Evolutionary conservation across 2,888 invertebrate species (phyloP).

Genomic region (Urechis unicinctus): DNA sequence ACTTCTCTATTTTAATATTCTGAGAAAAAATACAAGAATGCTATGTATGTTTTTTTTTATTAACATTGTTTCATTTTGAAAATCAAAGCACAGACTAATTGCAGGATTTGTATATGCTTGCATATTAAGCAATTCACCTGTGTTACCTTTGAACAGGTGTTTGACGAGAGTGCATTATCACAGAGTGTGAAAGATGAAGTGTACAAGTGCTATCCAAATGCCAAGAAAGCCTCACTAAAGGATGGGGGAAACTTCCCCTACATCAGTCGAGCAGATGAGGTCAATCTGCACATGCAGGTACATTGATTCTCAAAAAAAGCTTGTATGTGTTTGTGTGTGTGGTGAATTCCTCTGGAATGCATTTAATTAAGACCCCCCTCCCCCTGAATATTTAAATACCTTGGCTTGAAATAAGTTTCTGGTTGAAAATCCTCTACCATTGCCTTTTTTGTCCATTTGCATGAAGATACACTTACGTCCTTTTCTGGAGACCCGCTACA

Average conservation of each 20-base stretch:
- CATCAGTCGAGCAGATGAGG: slow-evolving; percentile 78
- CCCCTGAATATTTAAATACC: too few species aligned
- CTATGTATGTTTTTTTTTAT: too few species aligned
- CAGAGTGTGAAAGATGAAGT: slow-evolving; percentile 70
- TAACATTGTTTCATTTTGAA: too few species aligned
- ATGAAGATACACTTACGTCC: slow-evolving; percentile 16
- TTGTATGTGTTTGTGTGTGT: not conserved
- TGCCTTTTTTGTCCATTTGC: not conserved
- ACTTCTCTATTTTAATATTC: too few species aligned
- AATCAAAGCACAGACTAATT: too few species aligned
- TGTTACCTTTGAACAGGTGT: slow-evolving; percentile 57
- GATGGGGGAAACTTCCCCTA: slow-evolving; percentile 87
- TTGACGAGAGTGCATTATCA: slow-evolving; percentile 79
- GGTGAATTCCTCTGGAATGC: too few species aligned
- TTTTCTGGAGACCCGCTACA: slow-evolving; percentile 16
- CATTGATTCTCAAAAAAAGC: not conserved
- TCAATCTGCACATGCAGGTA: slow-evolving; percentile 80
- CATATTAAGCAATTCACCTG: too few species aligned
- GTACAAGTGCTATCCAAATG: slow-evolving; percentile 78
- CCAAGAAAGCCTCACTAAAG: slow-evolving; percentile 79
- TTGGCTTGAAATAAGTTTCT: not conserved
- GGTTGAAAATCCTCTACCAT: not conserved
- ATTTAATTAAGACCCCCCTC: too few species aligned
- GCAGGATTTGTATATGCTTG: too few species aligned
- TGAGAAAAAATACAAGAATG: too few species aligned